Evolutionary conservation across 2,113 vertebrate species (phyloP).

Genomic region (Microtus ochrogaster): DNA sequence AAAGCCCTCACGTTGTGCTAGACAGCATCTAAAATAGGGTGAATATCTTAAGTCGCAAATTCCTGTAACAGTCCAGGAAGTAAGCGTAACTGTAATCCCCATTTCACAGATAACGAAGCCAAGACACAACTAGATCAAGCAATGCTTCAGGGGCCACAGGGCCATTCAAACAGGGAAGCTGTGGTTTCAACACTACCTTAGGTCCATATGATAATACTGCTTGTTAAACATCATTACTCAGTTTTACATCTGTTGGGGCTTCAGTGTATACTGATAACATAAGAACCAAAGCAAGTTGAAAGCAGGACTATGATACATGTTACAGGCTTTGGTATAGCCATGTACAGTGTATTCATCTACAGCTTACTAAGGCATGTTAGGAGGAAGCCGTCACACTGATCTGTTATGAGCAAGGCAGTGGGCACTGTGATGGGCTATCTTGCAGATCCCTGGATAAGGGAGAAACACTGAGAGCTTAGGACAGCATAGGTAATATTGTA

Average conservation of each 20-base stretch:
- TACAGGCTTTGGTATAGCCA: background rate
- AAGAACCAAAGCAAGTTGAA: constrained; percentile 2
- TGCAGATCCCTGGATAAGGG: background rate
- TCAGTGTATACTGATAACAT: background rate
- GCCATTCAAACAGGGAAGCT: background rate
- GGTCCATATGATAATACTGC: background rate
- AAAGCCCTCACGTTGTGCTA: background rate
- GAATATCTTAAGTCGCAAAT: background rate
- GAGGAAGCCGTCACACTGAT: background rate
- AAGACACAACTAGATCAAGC: background rate
- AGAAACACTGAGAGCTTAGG: background rate
- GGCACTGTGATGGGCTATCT: background rate
- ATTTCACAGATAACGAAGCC: background rate
- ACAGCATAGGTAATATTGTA: background rate
- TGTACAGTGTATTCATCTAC: background rate
- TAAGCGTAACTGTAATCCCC: background rate
- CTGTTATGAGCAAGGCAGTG: background rate
- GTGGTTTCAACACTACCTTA: background rate
- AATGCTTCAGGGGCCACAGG: background rate
- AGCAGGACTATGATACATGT: background rate
- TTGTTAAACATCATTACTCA: background rate
- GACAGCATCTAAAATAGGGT: background rate
- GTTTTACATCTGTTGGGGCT: background rate
- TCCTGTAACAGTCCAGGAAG: background rate
- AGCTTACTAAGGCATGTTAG: background rate